Conservation (phyloP, 2,797 vertebrate species). For the Microctenopoma lineatum region DNA sequence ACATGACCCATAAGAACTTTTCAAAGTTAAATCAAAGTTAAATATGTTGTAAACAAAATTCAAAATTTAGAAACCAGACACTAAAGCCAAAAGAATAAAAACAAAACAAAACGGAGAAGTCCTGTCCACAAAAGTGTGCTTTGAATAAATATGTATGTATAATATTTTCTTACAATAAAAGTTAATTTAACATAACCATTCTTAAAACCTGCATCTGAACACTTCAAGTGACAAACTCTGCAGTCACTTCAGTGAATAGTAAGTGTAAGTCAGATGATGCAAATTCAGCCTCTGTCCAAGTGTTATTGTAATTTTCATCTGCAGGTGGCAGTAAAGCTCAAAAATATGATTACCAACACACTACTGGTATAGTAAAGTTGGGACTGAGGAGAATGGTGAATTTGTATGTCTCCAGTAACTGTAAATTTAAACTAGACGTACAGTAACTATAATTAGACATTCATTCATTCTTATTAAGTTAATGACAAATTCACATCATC, state of each 20-base stretch:
- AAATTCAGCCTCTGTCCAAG: not conserved
- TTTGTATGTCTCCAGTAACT: not conserved
- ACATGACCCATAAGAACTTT: not conserved
- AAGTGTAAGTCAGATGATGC: not conserved
- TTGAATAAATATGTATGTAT: not conserved
- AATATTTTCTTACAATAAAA: not conserved
- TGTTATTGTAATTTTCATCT: conserved; percentile 33
- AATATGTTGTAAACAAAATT: not conserved
- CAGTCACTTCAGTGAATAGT: conserved; percentile 7
- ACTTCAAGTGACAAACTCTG: too few relatives aligned
- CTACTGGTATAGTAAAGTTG: not conserved
- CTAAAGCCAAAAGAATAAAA: not conserved
- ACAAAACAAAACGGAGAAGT: not conserved
- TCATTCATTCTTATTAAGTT: not conserved
- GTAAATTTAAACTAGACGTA: not conserved
- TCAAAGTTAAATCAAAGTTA: not conserved
- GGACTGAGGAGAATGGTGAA: not conserved
- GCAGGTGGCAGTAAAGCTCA: conserved; percentile 73
- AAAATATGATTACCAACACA: not conserved
- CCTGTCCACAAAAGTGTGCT: not conserved
- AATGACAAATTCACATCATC: not conserved
- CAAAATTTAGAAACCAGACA: not conserved
- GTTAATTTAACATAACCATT: not conserved
- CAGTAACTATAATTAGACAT: not conserved
- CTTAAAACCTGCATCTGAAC: not conserved